Base-by-base conservation (phyloP, 2,797 vertebrate species). In the Fistularia commersonii region DNA sequence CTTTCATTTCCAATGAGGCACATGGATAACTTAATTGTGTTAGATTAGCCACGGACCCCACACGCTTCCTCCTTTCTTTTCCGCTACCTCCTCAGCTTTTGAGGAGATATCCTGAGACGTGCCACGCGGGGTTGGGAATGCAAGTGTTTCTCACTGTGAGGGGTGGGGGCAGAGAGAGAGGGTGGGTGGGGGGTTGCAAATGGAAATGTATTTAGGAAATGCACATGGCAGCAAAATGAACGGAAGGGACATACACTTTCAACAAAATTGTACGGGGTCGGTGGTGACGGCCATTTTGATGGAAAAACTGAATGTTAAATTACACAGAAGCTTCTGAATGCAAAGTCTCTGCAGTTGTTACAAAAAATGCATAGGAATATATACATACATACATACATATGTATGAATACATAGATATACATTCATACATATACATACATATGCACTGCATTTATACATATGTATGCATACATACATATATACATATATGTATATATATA, bases 131-230 rank as follows among this genome's bases (percentile, higher is more conserved):
- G 51, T 61, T 67, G 52, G 36, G 58, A 52, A 32, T 12, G 37
- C 54, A 33, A 35, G 54, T 64, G 69, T 54, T 64, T 13, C 38
- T 56, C 63, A 32, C 65, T 4, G 4, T 23, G 23, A 4, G 23
- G 23, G 23, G 2, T 2, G 23, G 23, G 23, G 72, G 61, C 51
- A 41, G 45, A 34, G n/a, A n/a, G n/a, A n/a, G n/a, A n/a, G n/a
- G n/a, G n/a, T n/a, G n/a, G 8, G 32, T 7, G 48, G 42, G 14
- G 7, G 36, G 69, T 51, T 48, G 48, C 43, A 74, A 52, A n/a
- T 45, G 54, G 54, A 77, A 72, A 76, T 75, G 55, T 56, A 63
- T 77, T 71, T 63, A 38, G 44, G 56, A 69, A 72, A 83, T 62
- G 48, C 37, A 56, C 45, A 39, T 39, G 45, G 44, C 50, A 48